These are phyloP conservation scores for Telmatochromis sp. DNA, from an alignment of 2,113 vertebrate genomes.

Conservation along the genomic window DNA sequence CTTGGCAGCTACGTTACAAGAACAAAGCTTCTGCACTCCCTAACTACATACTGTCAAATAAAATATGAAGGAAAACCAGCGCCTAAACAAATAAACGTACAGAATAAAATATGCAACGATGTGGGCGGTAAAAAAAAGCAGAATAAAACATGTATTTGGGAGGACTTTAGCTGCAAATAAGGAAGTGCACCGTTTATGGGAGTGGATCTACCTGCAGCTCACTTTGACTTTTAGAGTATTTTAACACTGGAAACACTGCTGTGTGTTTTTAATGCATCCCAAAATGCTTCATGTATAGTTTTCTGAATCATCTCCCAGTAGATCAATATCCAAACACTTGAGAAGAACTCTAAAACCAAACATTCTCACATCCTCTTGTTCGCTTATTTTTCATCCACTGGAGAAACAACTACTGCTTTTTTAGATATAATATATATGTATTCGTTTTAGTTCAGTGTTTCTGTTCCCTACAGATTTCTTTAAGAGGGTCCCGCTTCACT, in stretches of 20 bases:
- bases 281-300: not conserved
- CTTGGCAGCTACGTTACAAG: slow-evolving; percentile 49
- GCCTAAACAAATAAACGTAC: not conserved
- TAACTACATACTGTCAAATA: slow-evolving; percentile 45
- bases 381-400: not conserved
- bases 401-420: not conserved
- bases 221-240: not conserved
- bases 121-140: not conserved
- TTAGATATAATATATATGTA: not conserved
- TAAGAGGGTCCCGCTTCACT: not conserved
- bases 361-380: not conserved
- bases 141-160: not conserved
- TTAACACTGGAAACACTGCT: not conserved
- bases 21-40: slow-evolving; percentile 53
- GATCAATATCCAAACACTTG: not conserved
- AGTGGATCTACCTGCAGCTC: not conserved
- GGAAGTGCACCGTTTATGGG: not conserved
- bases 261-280: not conserved
- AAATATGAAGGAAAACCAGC: slow-evolving; percentile 22
- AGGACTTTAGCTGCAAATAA: not conserved
- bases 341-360: not conserved
- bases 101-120: not conserved
- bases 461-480: not conserved
- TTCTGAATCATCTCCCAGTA: not conserved
- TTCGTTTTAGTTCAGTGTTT: not conserved